These are phyloP conservation scores for Athene noctua DNA, from an alignment of 2,113 vertebrate genomes.

Conservation along the genomic window DNA sequence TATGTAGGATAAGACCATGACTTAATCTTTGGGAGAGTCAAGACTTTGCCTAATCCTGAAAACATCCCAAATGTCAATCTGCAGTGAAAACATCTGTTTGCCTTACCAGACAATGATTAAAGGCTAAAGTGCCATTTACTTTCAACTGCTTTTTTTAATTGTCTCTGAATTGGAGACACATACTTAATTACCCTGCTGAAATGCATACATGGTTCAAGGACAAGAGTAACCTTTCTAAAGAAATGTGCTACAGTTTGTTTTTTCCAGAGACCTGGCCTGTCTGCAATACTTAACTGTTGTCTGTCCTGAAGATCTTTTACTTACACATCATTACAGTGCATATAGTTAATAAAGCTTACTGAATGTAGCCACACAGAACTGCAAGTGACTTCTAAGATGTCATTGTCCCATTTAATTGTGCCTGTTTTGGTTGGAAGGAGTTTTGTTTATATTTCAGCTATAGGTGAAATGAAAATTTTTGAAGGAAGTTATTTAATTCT, in stretches of 20 bases:
- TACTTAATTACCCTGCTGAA: neutral
- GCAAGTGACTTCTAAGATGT: neutral
- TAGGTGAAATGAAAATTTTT: neutral
- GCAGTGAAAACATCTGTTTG: neutral
- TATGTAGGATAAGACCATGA: neutral
- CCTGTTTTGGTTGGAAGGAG: neutral
- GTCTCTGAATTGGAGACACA: neutral
- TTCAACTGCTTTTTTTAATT: neutral
- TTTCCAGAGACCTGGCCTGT: neutral
- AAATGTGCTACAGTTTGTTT: neutral
- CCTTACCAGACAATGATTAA: neutral
- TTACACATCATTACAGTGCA: accelerated
- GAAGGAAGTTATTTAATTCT: neutral
- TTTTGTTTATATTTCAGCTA: neutral
- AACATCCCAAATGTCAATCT: neutral
- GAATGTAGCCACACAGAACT: neutral
- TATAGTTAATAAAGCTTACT: neutral
- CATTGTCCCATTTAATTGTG: neutral
- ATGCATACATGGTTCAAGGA: neutral
- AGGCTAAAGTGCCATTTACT: neutral
- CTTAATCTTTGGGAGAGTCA: neutral
- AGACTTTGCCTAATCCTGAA: neutral
- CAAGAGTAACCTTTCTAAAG: neutral
- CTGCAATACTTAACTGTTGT: neutral
- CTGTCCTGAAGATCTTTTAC: neutral